Percentiles rank a stretch among this genome's conserved stretches.
Conservation (phyloP, 2,888 invertebrate genomes). For the Pyrrhosoma nymphula region DNA sequence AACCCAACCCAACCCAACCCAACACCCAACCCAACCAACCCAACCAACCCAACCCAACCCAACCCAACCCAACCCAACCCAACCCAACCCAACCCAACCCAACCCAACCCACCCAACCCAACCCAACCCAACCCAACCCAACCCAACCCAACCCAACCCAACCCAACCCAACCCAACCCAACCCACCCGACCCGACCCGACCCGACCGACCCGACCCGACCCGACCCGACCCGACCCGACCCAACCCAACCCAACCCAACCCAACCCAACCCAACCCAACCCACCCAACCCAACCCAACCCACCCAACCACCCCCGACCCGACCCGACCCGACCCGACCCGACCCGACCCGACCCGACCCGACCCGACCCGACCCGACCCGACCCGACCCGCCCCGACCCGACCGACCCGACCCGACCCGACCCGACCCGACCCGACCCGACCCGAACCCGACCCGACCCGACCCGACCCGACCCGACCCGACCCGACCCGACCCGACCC, state of each 20-base stretch:
- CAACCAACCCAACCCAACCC: slow-evolving; percentile 74
- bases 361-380: slow-evolving; percentile 72
- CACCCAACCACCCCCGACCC: slow-evolving; percentile 70
- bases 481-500: slow-evolving; percentile 74
- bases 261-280: slow-evolving; percentile 71
- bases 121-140: slow-evolving; percentile 62
- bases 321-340: slow-evolving; percentile 72
- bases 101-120: slow-evolving; percentile 60
- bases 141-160: slow-evolving; percentile 59
- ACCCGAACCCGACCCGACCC: slow-evolving; percentile 74
- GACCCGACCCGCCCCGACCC: slow-evolving; percentile 72
- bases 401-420: slow-evolving; percentile 75
- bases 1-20: slow-evolving; percentile 74
- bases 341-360: slow-evolving; percentile 72
- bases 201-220: not conserved
- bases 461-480: slow-evolving; percentile 74
- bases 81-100: slow-evolving; percentile 59
- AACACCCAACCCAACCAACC: slow-evolving; percentile 74
- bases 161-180: slow-evolving; percentile 72
- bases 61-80: slow-evolving; percentile 73
- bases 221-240: slow-evolving; percentile 39
- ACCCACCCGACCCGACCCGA: slow-evolving; percentile 69
- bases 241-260: slow-evolving; percentile 63
- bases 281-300: slow-evolving; percentile 72
- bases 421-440: slow-evolving; percentile 75